These are phyloP conservation scores for Butorides virescens DNA, from an alignment of 2,113 vertebrate species.

Conservation along the genomic window DNA sequence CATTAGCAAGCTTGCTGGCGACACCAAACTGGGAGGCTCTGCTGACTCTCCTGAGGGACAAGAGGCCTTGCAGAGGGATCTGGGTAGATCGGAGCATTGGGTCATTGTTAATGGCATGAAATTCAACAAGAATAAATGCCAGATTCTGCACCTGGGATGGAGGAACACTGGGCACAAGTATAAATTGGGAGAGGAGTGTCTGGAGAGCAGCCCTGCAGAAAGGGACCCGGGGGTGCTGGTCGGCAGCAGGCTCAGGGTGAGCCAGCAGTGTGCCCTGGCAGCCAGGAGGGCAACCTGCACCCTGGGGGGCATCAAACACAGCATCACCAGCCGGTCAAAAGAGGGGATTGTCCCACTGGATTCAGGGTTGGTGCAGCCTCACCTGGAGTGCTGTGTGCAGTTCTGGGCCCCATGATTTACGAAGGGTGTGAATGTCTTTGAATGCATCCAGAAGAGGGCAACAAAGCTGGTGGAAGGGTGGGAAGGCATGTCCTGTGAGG, in stretches of 20 bases:
- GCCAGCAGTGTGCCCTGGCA: background rate
- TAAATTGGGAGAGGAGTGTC: background rate
- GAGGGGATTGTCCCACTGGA: background rate
- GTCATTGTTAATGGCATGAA: rapidly evolving
- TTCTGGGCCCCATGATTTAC: background rate
- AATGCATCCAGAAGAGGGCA: background rate
- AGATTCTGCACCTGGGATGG: background rate
- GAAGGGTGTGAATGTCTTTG: background rate
- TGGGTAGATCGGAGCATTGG: too few relatives aligned
- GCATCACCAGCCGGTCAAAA: background rate
- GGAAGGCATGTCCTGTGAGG: background rate
- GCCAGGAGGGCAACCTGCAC: background rate
- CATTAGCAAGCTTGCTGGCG: rapidly evolving
- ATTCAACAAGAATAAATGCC: background rate
- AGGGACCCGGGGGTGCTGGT: background rate
- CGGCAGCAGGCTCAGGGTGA: background rate
- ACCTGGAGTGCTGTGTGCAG: background rate
- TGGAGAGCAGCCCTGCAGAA: background rate
- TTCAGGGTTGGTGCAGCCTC: rapidly evolving
- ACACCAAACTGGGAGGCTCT: background rate
- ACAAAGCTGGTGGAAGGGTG: background rate
- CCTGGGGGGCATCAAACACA: background rate
- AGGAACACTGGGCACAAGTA: rapidly evolving
- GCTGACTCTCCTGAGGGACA: rapidly evolving
- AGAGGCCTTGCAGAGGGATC: background rate